Base-by-base conservation (phyloP, 2,113 vertebrate species). In the Narcine bancroftii region DNA sequence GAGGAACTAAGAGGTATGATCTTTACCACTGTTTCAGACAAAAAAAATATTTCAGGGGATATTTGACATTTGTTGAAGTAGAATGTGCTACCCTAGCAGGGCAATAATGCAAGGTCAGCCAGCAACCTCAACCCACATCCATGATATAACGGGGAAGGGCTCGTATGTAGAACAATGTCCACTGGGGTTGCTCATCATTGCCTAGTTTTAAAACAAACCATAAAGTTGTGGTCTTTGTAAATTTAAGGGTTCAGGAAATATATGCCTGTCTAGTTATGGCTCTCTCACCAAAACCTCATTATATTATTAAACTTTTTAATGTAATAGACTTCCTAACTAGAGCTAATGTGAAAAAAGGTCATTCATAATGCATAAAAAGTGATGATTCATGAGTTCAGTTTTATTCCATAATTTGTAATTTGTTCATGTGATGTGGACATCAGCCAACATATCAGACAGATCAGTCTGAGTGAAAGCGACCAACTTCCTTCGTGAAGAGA, bases 1-100 rank as follows among this genome's bases (percentile, higher is more conserved):
- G 98, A 99, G 93, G 97, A 98, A 0, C 97, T 99, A 69, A 95
- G 96, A 99, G 98, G 98, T 99, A 97, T 93, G 89, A 66, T 66
- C 56, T 2, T 89, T 39, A 29, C 63, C 60, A 66, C n/a, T 66
- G 39, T 19, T 66, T 89, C 56, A 26, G 24, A 33, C n/a, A 65
- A 60, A 33, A 63, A 5, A 89, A 89, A 2, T 89, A 42, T 42
- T 39, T 60, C 39, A 39, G 56, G 10, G 47, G 29, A 53, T 21
- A 79, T 83, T 3, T 15, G 45, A 50, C 26, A 9, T 81, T 81
- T 81, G 24, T 21, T 36, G 45, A 81, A 81, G 21, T 2, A 50
- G 24, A 11, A 50, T 29, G 26, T 50, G 45, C 26, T 5, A 81
- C 13, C 10, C 45, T 24, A 81, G 6, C 47, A 26, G 45, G 50